A percentile compares a stretch with the other conserved stretches of the same genome.
These are phyloP conservation scores for Vandiemenella viatica DNA, from an alignment of 2,888 invertebrate genomes.

Conservation along the genomic window DNA sequence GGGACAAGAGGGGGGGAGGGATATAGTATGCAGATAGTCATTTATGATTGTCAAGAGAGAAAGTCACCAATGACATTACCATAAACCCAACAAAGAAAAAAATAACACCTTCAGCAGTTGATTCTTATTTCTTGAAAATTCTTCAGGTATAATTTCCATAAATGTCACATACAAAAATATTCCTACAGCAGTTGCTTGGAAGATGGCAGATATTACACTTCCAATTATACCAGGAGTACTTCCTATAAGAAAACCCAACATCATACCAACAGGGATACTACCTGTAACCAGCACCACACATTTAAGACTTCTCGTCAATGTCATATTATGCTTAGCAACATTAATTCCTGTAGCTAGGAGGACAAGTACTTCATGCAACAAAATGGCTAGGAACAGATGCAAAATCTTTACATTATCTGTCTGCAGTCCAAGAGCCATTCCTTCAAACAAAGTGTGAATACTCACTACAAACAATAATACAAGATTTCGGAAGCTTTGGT, in stretches of 20 bases:
- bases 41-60: conserved; percentile 6
- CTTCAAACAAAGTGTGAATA: conserved; percentile 26
- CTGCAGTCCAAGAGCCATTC: conserved; percentile 26
- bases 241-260: conserved; percentile 21
- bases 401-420: conserved; percentile 20
- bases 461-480: conserved; percentile 25
- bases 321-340: conserved; percentile 20
- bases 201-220: conserved; percentile 21
- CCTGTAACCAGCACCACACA: conserved; percentile 22
- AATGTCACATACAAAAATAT: conserved; percentile 27
- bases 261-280: conserved; percentile 25
- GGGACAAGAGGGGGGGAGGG: too few species aligned
- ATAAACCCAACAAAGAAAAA: conserved; percentile 11
- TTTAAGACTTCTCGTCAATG: conserved; percentile 16
- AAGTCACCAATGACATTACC: conserved; percentile 9
- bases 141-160: conserved; percentile 24
- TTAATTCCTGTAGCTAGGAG: conserved; percentile 25
- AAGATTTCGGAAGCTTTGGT: conserved; percentile 19
- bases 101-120: conserved; percentile 7
- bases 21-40: too few species aligned
- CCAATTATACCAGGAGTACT: conserved; percentile 20
- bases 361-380: conserved; percentile 24
- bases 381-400: conserved; percentile 24
- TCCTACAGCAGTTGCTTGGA: conserved; percentile 26
- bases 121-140: conserved; percentile 13